These are phyloP conservation scores for Ibycter americanus DNA, from an alignment of 2,797 vertebrate genomes.

Conservation along the genomic window DNA sequence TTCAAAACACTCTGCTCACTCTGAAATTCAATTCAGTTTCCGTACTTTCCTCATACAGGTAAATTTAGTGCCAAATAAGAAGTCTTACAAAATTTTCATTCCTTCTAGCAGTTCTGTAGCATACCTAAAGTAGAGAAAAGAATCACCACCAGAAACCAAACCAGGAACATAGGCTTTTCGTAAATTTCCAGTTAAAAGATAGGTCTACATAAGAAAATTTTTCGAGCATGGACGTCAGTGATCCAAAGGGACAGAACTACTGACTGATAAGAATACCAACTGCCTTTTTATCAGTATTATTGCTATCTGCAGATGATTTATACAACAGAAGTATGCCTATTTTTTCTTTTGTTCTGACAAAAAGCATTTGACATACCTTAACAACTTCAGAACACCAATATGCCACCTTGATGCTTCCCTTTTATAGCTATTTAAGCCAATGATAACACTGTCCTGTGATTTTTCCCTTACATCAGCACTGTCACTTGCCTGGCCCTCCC, in stretches of 20 bases:
- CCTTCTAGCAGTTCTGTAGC: neutral
- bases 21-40: neutral
- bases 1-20: neutral
- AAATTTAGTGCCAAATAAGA: neutral
- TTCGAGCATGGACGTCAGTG: neutral
- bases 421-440: neutral
- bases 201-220: neutral
- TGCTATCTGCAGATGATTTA: neutral
- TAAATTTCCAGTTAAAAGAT: neutral
- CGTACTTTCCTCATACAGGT: neutral
- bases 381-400: neutral
- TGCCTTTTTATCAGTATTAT: neutral
- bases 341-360: neutral
- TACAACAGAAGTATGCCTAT: neutral
- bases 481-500: neutral
- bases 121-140: neutral
- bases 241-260: neutral
- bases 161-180: neutral
- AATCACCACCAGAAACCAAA: neutral
- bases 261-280: neutral
- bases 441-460: neutral
- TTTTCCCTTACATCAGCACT: neutral
- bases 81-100: neutral
- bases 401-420: neutral
- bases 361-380: neutral